phyloP scores from a whole-genome alignment of 64 coral and sea anemone species.

The Cladopsammia gracilis region DNA sequence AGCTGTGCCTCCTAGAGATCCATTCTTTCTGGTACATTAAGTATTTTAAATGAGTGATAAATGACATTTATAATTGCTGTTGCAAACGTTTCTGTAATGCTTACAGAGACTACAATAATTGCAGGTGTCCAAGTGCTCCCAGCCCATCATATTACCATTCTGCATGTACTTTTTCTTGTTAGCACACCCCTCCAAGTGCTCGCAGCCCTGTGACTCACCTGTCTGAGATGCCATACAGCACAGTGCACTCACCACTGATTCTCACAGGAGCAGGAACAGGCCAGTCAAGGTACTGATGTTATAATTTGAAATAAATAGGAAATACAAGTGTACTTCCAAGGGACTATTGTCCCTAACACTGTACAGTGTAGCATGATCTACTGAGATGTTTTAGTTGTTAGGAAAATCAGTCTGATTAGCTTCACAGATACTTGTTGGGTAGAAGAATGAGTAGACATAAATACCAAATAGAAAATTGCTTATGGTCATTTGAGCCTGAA shows the following conservation, averaged over 20 bases:
- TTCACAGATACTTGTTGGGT: no score
- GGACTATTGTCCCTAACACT: no score
- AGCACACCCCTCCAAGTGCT: slow-evolving; percentile 22
- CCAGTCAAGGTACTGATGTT: slow-evolving; percentile 33
- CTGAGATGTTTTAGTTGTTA: no score
- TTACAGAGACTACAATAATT: no score
- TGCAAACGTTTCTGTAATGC: no score
- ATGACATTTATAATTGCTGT: neutral
- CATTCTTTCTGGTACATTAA: slow-evolving; percentile 12
- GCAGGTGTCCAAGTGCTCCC: neutral
- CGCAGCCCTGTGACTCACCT: slow-evolving; percentile 52
- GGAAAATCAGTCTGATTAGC: no score
- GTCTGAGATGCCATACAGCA: slow-evolving; percentile 54
- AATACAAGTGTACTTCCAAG: no score
- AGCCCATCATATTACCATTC: neutral
- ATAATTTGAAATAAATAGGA: neutral
- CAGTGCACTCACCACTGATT: slow-evolving; percentile 54
- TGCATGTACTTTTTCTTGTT: neutral
- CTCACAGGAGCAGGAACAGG: slow-evolving; percentile 37
- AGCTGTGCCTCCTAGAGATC: slow-evolving; percentile 23
- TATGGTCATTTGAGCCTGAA: no score
- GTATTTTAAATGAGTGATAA: no score
- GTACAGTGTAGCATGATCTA: no score
- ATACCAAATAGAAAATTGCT: no score
- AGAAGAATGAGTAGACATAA: no score